These are phyloP conservation scores for Pelochelys cantorii DNA, from an alignment of 2,797 vertebrate species.

Conservation along the genomic window DNA sequence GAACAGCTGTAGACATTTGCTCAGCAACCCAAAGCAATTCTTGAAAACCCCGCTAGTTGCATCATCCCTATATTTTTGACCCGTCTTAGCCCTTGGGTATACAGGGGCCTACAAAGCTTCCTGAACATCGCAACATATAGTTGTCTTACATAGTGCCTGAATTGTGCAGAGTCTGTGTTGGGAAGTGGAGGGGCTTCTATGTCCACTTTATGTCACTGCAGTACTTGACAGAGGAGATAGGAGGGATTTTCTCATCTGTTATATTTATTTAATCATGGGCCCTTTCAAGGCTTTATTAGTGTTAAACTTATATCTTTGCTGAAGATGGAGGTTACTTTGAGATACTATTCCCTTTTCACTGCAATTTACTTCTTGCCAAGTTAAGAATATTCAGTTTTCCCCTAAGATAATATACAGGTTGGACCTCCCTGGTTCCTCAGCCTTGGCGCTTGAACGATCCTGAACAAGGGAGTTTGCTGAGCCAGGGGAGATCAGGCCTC, in stretches of 20 bases:
- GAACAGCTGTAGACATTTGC: fast-evolving
- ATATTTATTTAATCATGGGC: background rate
- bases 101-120: background rate
- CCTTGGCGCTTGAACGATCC: no score
- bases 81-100: background rate
- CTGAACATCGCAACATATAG: background rate
- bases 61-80: background rate
- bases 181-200: background rate
- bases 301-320: background rate
- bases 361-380: slow-evolving; percentile 47
- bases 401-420: slow-evolving; percentile 12
- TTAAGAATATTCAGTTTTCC: slow-evolving; percentile 57
- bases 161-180: background rate
- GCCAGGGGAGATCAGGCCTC: no score
- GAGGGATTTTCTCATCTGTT: background rate
- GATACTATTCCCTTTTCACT: slow-evolving; percentile 52
- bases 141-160: background rate
- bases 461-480: no score
- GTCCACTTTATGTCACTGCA: background rate
- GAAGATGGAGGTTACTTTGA: slow-evolving; percentile 44
- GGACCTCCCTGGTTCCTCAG: no score
- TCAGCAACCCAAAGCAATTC: background rate
- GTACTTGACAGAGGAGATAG: background rate
- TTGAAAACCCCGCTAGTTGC: background rate
- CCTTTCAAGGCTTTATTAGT: background rate